Evolutionary conservation across 2,888 invertebrate genomes (phyloP), one percentile per base, ranked within the genome.

Genomic region (Lasioglossum marginatum): DNA sequence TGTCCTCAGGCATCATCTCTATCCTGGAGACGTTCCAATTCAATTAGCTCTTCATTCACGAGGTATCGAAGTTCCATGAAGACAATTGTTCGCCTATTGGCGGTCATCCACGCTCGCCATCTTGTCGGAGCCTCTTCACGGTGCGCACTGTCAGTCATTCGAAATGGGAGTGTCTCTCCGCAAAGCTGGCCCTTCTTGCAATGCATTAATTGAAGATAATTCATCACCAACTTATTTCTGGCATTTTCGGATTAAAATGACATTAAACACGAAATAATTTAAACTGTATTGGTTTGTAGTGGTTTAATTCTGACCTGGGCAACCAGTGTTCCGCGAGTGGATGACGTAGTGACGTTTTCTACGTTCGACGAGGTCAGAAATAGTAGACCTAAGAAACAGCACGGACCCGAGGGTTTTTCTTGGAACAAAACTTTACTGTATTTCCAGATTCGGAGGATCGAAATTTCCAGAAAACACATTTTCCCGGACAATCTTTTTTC

Each of bases 21-120:
- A 81, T 75, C 76, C 82, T 87, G 87, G 87, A 82, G 79, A 37
- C 52, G 72, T 52, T 80, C 87, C 87, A 87, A 87, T 87, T 87
- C 82, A 81, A 87, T 87, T 82, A 87, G 81, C 77, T 72, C 43
- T 78, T 86, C 82, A 87, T 86, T 87, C 80, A 82, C 75, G 40
- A 66, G 66, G 80, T 43, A 43, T 85, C 82, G 86, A 86, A 81
- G 70, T 60, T 75, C 31, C 27, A 48, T 10, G 60, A 71, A 75
- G 60, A 52, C 57, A 52, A 31, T 70, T 34, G 34, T 23, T 73
- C 31, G 72, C 31, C 34, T 48, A 27, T 19, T 48, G 72, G 72
- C 72, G 34, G 72, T 73, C 72, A 73, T 73, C 72, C 72, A 73
- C 72, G 31, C 19, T 34, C 72, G 72, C 72, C 72, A 31, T 63